Evolutionary conservation across 1,140 invertebrate genomes (phyloP), one percentile per base, ranked within the genome.

Genomic region (Achroia grisella): DNA sequence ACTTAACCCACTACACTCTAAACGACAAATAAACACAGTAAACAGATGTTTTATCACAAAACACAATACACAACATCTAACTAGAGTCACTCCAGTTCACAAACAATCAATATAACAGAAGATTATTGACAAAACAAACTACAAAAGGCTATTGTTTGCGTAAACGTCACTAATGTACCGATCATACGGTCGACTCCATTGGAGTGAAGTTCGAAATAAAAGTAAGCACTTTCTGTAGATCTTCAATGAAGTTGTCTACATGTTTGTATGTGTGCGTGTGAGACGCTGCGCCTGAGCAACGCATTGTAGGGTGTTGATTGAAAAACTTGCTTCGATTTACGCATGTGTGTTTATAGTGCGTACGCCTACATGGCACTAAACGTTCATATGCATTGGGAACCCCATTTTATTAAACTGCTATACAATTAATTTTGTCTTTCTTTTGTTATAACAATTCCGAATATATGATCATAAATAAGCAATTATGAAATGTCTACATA

Each of bases 121-220:
- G 40, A 50, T 47, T 75, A 78, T 79, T 73, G 69, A 82, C 74
- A 82, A 78, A 82, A 79, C 75, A 74, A 67, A 69, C 55, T 52
- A 50, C 52, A 52, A 64, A 69, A 63, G 46, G 59, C 56, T 52
- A 67, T 71, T 74, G 64, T 75, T 73, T 59, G 54, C 51, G 47
- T 41, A 68, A 67, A 84, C 77, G 77, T 79, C 73, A 84, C 67
- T 66, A 72, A 64, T 54, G 46, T 57, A 43, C 53, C 59, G 58
- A 71, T 66, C 60, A 63, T 66, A 62, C 61, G 59, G 53, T 60
- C 48, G 51, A 48, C 39, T 36, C 45, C 51, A 62, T 56, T 52
- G 48, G 58, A 71, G 62, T 71, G 71, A 73, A 80, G 76, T 78
- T 66, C 47, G 59, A 60, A 61, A 42, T 42, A 44, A 56, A 37